Base-by-base conservation (phyloP, 2,113 vertebrate species). In the Turnix velox region DNA sequence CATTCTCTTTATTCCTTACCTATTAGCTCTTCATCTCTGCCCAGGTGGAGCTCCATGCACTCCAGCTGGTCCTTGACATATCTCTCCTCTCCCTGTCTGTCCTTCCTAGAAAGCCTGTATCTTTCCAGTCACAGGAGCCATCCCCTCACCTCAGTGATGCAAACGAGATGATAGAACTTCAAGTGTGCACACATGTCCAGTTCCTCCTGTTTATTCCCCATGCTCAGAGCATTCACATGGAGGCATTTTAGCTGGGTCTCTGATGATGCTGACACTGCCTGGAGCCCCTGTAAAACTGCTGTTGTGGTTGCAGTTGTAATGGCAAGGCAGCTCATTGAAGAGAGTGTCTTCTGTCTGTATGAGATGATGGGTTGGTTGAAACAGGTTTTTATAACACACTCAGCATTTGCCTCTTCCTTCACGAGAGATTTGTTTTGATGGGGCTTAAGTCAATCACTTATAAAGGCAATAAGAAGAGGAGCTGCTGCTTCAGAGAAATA, bases 261-360 rank as follows among this genome's bases (percentile, higher is more conserved):
- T 8, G 5, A 61, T 12, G 35, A 61, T 39, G 58, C 17, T 61
- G 37, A 40, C 11, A 13, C 25, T 19, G 58, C 16, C 37, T 39
- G 25, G 37, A 61, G n/a, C 40, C 39, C 61, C 72, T 23, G 2
- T 23, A 18, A 19, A 59, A 20, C 8, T 27, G 33, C 31, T 18
- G 2, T 6, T 25, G 43, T 1, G 1, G 28, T 14, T 35, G 24
- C 71, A n/a, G 31, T 15, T 25, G 13, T 6, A 33, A 43, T 6
- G 15, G 33, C 30, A 48, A 75, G 14, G 31, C 14, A 3, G 7
- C 4, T 30, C 22, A 28, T 3, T 62, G 31, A 52, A 31, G 2
- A 20, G 40, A 27, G 80, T 8, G 35, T 18, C 74, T 7, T 8
- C n/a, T 45, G 7, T 28, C 62, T 48, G 18, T 28, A 31, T 40